phyloP scores from a whole-genome alignment of 2,888 invertebrate species.

The Drosophila imparisetae region DNA sequence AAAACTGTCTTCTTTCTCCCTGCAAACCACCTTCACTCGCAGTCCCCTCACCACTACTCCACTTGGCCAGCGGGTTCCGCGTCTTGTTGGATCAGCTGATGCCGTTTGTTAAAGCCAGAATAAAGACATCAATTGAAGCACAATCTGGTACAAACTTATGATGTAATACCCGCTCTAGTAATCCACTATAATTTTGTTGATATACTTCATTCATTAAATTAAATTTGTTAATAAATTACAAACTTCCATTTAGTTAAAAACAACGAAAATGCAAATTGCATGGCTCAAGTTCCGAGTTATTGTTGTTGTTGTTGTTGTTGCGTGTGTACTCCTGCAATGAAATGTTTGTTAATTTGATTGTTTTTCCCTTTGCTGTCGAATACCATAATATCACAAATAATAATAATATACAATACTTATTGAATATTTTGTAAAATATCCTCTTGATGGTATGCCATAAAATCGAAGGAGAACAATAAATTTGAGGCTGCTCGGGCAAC shows the following conservation, averaged over 20 bases:
- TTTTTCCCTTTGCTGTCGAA: not conserved
- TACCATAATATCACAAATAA: not conserved
- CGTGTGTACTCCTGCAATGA: not conserved
- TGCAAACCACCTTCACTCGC: not conserved
- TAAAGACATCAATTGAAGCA: slow-evolving; percentile 17
- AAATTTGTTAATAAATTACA: not conserved
- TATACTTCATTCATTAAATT: not conserved
- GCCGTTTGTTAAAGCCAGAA: slow-evolving; percentile 32
- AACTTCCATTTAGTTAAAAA: not conserved
- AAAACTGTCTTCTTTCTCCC: slow-evolving; percentile 33
- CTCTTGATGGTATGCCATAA: not conserved
- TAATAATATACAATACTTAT: not conserved
- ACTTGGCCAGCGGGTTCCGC: slow-evolving; percentile 26
- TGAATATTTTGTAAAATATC: not conserved
- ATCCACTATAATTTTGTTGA: not conserved
- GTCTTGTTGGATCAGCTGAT: slow-evolving; percentile 57
- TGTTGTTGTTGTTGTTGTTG: slow-evolving; percentile 2
- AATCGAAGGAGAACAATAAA: not conserved
- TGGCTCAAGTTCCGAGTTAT: not conserved
- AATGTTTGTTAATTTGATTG: slow-evolving; percentile 39
- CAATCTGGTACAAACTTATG: not conserved
- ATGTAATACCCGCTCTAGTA: slow-evolving; percentile 5
- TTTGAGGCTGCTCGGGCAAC: slow-evolving; percentile 10
- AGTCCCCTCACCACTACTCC: not conserved
- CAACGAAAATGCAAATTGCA: not conserved